phyloP scores from a whole-genome alignment of 1,140 invertebrate genomes.

The Pseudobourletiella spinata region DNA sequence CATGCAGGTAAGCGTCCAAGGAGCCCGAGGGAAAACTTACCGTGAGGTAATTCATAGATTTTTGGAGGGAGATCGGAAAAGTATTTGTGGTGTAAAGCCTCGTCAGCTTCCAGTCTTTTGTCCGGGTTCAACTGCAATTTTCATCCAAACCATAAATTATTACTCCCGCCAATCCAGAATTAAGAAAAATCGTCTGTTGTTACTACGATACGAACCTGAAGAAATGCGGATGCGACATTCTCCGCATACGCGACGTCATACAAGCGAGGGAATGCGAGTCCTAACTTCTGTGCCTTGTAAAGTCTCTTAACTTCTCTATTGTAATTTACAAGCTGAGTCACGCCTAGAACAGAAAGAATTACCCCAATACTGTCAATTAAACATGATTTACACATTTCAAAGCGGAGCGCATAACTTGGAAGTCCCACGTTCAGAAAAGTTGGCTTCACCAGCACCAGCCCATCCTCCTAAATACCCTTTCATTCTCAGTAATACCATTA shows the following conservation, averaged over 20 bases:
- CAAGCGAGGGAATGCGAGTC: conserved; percentile 75
- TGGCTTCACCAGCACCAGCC: too few relatives aligned
- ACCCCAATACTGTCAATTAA: too few relatives aligned
- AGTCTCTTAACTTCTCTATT: conserved; percentile 67
- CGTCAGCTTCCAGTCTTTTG: conserved; percentile 72
- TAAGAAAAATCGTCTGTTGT: too few relatives aligned
- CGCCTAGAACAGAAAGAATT: conserved; percentile 49
- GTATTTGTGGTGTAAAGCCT: conserved; percentile 81
- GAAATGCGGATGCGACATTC: conserved; percentile 68
- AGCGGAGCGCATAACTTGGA: too few relatives aligned
- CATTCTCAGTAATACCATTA: too few relatives aligned
- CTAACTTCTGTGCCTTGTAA: conserved; percentile 67
- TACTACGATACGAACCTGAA: too few relatives aligned
- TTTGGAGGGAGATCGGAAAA: conserved; percentile 79
- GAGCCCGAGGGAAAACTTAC: conserved; percentile 52
- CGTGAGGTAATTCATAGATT: conserved; percentile 80
- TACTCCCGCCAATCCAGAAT: conserved; percentile 13
- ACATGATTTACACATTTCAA: too few relatives aligned
- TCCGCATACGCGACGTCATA: conserved; percentile 80
- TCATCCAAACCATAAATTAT: too few relatives aligned
- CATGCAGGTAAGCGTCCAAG: too few relatives aligned
- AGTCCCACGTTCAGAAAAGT: too few relatives aligned
- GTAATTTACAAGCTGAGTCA: conserved; percentile 74
- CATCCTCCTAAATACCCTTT: too few relatives aligned
- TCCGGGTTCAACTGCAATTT: conserved; percentile 69